Evolutionary conservation across 2,113 vertebrate species (phyloP), one percentile per base, ranked within the genome.

Genomic region (Kryptolebias marmoratus): DNA sequence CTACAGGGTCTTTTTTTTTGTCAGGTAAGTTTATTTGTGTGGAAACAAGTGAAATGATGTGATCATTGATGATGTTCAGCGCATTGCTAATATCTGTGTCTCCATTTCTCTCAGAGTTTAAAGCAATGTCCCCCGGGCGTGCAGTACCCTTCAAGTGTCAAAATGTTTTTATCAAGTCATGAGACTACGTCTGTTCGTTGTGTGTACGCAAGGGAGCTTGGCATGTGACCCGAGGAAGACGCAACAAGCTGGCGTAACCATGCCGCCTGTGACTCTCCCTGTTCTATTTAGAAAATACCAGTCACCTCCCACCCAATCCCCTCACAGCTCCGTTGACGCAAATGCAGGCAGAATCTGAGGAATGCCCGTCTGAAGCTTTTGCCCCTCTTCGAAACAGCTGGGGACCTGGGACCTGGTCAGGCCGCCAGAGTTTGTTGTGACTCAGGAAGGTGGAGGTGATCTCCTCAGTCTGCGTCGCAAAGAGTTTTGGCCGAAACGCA

Each of bases 281-380:
- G 70, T 85, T 82, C 70, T 85, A 75, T 89, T 88, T 85, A 81
- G 77, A 89, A 89, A 84, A 89, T 82, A 68, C 56, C 79, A 81
- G 74, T 80, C 77, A 68, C 86, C 78, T 81, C 89, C 76, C 71
- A 74, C 83, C 85, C 88, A 80, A 85, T 90, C 75, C 85, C 83
- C 75, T 86, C 69, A 8, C 72, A 72, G 78, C 77, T 59, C 60
- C 7, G 54, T 82, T 92, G 91, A 92, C 69, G 88, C 87, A 92
- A 90, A 90, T 87, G 76, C 83, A 80, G 88, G 85, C 86, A 88
- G 92, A 93, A 93, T 93, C 83, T 75, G 68, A 90, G 84, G 90
- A 93, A 92, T 92, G 89, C 78, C 86, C 83, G 86, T 86, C 84
- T 85, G 84, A 82, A 90, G 82, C 90, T 83, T 84, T 66, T 71